Base-by-base conservation (phyloP, 1,140 invertebrate genomes). In the Bombus terrestris region DNA sequence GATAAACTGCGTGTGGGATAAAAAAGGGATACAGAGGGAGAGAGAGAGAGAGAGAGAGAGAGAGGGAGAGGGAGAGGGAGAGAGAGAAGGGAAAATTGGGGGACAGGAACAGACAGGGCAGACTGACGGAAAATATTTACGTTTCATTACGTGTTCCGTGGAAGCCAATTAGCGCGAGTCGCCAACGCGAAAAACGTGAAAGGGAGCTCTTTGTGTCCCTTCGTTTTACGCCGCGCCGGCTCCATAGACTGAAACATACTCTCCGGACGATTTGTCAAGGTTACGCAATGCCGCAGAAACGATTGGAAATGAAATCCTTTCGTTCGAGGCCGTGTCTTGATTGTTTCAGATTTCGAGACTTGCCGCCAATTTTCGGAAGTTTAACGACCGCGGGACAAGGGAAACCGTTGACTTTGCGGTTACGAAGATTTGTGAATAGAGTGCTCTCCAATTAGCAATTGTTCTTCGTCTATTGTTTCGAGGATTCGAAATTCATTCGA, bases 91-190 rank as follows among this genome's bases (percentile, higher is more conserved):
- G n/a, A 32, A 43, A 73, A 35, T 69, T 22, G 62, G 35, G n/a
- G 35, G 32, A 12, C 41, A 18, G 73, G 47, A 35, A 43, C 81
- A 39, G n/a, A 39, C 32, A 75, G 53, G 59, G 81, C n/a, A 85
- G 76, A 80, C 76, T 39, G 76, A 85, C 18, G 53, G 83, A 73
- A 80, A 85, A 85, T 78, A 80, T 85, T 85, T 85, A 85, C 76
- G 68, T 80, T 85, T 73, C 83, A 80, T 85, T 85, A 85, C 41
- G 68, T 32, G 77, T n/a, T 69, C 68, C 53, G 39, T 47, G 53
- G 53, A 43, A 71, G 83, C 83, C 83, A 85, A 85, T 85, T 80
- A 87, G 53, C 71, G 74, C 25, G 77, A 73, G 47, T 43, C 28
- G 41, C 53, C 25, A 66, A 62, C 59, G 39, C 43, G 43, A 75